These are phyloP conservation scores for Micronycteris hirsuta DNA, from an alignment of 2,113 vertebrate species.

Conservation along the genomic window DNA sequence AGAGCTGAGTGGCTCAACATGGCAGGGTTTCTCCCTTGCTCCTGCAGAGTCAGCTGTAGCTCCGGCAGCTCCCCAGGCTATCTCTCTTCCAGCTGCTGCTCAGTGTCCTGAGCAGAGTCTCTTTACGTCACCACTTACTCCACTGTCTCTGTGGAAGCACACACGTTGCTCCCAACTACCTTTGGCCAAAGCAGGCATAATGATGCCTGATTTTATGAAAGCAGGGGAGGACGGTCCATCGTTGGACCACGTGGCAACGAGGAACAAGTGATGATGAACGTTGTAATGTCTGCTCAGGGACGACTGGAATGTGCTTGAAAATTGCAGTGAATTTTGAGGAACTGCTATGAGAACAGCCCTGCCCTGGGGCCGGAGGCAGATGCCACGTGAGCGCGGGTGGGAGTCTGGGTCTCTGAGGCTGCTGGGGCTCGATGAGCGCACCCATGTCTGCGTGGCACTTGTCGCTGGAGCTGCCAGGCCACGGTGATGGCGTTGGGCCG, in stretches of 20 bases:
- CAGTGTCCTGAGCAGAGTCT: background rate
- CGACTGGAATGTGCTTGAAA: accelerated
- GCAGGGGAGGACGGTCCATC: background rate
- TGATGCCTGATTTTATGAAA: background rate
- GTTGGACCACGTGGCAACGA: accelerated
- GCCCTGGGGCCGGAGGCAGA: background rate
- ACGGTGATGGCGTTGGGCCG: accelerated
- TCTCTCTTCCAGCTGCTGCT: background rate
- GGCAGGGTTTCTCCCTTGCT: background rate
- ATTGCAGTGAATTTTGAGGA: background rate
- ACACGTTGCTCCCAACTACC: background rate
- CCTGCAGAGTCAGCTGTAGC: background rate
- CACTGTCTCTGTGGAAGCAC: background rate
- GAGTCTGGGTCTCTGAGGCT: background rate
- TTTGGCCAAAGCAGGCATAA: accelerated
- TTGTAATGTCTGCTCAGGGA: background rate
- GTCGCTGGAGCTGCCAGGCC: background rate
- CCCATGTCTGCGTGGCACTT: accelerated
- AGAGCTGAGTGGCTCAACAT: accelerated
- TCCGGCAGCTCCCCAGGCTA: accelerated
- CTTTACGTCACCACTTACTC: background rate
- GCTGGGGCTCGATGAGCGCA: too few relatives aligned
- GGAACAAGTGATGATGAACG: background rate
- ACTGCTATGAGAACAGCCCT: too few relatives aligned
- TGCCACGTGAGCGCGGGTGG: accelerated